phyloP scores from a whole-genome alignment of 2,113 vertebrate species.

The Lanius collurio region DNA sequence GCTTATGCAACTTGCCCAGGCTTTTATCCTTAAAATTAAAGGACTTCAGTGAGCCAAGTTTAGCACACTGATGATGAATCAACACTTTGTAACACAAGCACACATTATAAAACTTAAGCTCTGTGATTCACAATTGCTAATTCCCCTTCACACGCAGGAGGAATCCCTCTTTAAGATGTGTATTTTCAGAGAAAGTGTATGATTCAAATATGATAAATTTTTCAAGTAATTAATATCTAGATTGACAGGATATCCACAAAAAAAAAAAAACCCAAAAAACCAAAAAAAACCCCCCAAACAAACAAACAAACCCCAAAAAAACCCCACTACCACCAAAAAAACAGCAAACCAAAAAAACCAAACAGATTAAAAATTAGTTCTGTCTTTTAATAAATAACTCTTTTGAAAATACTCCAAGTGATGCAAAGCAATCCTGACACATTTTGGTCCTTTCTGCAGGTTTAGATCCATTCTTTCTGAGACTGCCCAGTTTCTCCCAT shows the following conservation, averaged over 20 bases:
- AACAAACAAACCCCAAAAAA: too few species aligned
- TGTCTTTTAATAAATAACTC: neutral
- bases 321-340: accelerated
- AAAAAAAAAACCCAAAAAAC: too few species aligned
- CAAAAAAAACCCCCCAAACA: too few species aligned
- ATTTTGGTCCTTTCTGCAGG: neutral
- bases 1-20: neutral
- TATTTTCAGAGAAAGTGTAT: neutral
- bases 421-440: neutral
- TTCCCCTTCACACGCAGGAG: neutral
- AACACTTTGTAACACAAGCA: neutral
- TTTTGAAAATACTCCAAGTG: neutral
- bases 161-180: neutral
- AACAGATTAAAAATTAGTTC: neutral
- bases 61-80: neutral
- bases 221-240: neutral
- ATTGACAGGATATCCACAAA: neutral
- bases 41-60: neutral
- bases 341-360: neutral
- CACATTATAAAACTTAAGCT: neutral
- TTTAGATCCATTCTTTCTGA: neutral
- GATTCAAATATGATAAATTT: neutral
- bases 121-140: neutral
- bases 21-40: neutral
- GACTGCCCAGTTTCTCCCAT: neutral